phyloP scores from a whole-genome alignment of 2,888 invertebrate genomes.

The Agrenia bidenticulata region DNA sequence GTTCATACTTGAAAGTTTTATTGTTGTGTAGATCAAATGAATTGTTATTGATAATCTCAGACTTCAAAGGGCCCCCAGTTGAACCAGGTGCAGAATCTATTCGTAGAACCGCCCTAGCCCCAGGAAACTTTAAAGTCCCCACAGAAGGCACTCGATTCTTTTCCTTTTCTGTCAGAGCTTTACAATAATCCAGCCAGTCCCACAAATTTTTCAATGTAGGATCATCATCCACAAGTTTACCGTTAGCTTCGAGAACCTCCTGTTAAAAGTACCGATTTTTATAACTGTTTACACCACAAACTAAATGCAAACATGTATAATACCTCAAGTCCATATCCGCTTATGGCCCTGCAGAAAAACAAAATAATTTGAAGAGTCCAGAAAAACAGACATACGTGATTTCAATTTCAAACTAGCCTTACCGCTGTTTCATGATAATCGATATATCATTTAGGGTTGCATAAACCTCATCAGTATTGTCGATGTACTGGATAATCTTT shows the following conservation, averaged over 20 bases:
- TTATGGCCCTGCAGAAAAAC: too few species aligned
- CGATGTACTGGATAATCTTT: conserved; percentile 65
- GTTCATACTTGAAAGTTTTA: conserved; percentile 47
- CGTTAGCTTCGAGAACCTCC: conserved; percentile 76
- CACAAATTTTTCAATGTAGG: conserved; percentile 75
- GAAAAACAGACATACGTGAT: too few species aligned
- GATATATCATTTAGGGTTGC: conserved; percentile 69
- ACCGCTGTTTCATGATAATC: conserved; percentile 69
- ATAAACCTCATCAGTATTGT: conserved; percentile 61
- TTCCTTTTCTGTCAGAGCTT: conserved; percentile 65
- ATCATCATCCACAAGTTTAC: conserved; percentile 68
- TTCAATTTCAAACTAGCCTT: too few species aligned
- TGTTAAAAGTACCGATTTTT: conserved; percentile 55
- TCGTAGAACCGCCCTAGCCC: conserved; percentile 45
- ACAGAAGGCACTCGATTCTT: conserved; percentile 47
- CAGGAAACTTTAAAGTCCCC: conserved; percentile 45
- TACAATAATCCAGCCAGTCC: conserved; percentile 76
- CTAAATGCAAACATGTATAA: not conserved
- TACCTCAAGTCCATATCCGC: conserved; percentile 79
- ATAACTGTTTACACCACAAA: too few species aligned
- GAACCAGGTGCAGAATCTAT: conserved; percentile 34
- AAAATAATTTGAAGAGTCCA: too few species aligned
- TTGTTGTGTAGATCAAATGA: conserved; percentile 48
- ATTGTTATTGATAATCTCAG: conserved; percentile 49
- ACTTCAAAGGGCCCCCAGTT: conserved; percentile 40